Percentiles rank a stretch among this genome's conserved stretches.
phyloP scores from a whole-genome alignment of 1,140 invertebrate genomes.

The Calycopis cecrops region DNA sequence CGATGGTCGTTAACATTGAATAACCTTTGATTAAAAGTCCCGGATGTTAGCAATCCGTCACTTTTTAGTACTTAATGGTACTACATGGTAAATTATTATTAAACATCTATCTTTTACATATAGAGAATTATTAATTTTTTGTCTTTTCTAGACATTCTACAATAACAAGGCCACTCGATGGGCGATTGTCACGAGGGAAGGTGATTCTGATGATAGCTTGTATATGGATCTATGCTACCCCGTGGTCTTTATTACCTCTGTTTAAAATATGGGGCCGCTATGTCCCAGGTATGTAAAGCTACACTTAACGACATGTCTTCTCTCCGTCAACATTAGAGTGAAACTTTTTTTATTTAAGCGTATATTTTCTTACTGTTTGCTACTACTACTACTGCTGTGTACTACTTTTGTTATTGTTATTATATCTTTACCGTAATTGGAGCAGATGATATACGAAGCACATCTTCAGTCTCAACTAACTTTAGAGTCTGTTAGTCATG shows the following conservation, averaged over 20 bases:
- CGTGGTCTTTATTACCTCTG: constrained; percentile 86
- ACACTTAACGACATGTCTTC: neutral
- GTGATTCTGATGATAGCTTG: constrained; percentile 83
- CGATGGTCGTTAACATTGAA: too few relatives aligned
- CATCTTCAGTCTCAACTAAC: too few relatives aligned
- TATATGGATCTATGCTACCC: constrained; percentile 86
- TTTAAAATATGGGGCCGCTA: constrained; percentile 88
- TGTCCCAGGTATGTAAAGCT: constrained; percentile 78
- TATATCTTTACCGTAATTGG: too few relatives aligned
- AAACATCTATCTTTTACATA: too few relatives aligned
- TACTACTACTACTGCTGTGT: too few relatives aligned
- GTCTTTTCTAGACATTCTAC: constrained; percentile 78
- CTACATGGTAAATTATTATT: too few relatives aligned
- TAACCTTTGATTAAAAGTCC: too few relatives aligned
- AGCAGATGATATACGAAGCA: too few relatives aligned
- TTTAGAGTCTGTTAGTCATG: too few relatives aligned
- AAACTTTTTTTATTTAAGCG: neutral
- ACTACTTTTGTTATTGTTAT: too few relatives aligned
- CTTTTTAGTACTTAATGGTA: too few relatives aligned
- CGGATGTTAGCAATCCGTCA: neutral
- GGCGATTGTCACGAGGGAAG: constrained; percentile 83
- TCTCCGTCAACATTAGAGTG: neutral
- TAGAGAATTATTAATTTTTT: constrained; percentile 13
- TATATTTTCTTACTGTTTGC: too few relatives aligned
- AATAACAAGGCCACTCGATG: constrained; percentile 88